Base-by-base conservation (phyloP, 2,888 invertebrate species). In the Dendrolimus pini region DNA sequence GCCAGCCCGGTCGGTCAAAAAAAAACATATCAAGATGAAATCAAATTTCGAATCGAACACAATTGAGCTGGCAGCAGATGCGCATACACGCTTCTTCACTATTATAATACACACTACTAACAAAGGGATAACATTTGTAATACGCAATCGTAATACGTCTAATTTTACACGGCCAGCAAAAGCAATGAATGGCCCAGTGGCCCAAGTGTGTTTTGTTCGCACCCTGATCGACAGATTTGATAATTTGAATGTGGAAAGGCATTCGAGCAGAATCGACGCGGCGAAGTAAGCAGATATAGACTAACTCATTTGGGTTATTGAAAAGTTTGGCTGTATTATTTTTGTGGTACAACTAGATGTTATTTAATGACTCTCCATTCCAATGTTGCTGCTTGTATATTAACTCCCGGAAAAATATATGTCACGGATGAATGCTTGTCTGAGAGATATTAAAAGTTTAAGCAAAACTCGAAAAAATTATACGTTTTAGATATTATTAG, bases 161-260 rank as follows among this genome's bases (percentile, higher is more conserved):
- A 81, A 83, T 84, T 83, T 80, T 72, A 83, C 77, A 75, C 65
- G 65, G 60, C 47, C 47, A 47, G 47, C 47, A 12, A 12, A 12
- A 47, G 9, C 47, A 12, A 47, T 47, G 47, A 47, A 47, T 47
- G 56, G 57, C 60, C 59, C 61, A 65, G 65, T 60, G 47, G 47
- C 47, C 47, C 47, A 47, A 47, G 47, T 47, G 67, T 73, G 76
- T 81, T 79, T 74, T 75, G 78, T 80, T 75, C 73, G 80, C 81
- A 74, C 80, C 74, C 74, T 89, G 89, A 89, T 82, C 77, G 89
- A 89, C 89, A 81, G 80, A 78, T 85, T 77, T 74, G 82, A 82
- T 89, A 86, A 89, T 89, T 88, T 88, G 81, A 89, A 89, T 89
- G 85, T 85, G 88, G 85, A 77, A 70, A 78, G 72, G 85, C 83